A percentile compares a stretch with the other conserved stretches of the same genome.
Evolutionary conservation across 2,113 vertebrate species (phyloP).

Genomic region (Falcunculus frontatus): DNA sequence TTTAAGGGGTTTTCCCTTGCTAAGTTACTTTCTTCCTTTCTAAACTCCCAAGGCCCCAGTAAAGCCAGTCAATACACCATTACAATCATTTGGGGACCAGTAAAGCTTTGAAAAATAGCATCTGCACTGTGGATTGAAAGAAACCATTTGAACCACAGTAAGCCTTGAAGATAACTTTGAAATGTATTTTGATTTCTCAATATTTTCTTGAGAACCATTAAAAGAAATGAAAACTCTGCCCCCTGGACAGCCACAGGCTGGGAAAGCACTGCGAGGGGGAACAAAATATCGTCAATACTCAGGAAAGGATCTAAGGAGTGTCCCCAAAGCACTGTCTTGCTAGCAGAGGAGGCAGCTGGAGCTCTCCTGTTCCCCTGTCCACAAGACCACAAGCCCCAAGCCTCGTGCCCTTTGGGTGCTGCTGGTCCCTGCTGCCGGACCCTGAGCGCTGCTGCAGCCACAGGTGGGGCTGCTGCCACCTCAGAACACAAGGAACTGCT

Average conservation of each 20-base stretch:
- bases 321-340: fast-evolving
- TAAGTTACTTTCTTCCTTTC: conserved; percentile 10
- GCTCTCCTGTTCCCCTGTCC: fast-evolving
- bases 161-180: conserved; percentile 35
- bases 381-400: fast-evolving
- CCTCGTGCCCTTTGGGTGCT: fast-evolving
- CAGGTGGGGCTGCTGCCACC: not conserved
- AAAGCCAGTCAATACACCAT: conserved; percentile 53
- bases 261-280: not conserved
- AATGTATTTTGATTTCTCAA: conserved; percentile 59
- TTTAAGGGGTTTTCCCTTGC: conserved; percentile 36
- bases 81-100: conserved; percentile 58
- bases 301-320: not conserved
- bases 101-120: conserved; percentile 65
- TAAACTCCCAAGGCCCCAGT: conserved; percentile 32
- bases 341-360: not conserved
- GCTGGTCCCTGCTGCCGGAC: too few relatives aligned
- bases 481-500: not conserved
- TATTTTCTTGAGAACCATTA: conserved; percentile 48
- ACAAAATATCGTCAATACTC: not conserved
- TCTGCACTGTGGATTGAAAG: conserved; percentile 51
- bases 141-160: conserved; percentile 52
- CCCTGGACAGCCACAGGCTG: not conserved
- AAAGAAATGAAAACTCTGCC: conserved; percentile 34
- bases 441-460: not conserved